Conservation (phyloP, 2,888 invertebrate species). For the Pogonocherus hispidulus region DNA sequence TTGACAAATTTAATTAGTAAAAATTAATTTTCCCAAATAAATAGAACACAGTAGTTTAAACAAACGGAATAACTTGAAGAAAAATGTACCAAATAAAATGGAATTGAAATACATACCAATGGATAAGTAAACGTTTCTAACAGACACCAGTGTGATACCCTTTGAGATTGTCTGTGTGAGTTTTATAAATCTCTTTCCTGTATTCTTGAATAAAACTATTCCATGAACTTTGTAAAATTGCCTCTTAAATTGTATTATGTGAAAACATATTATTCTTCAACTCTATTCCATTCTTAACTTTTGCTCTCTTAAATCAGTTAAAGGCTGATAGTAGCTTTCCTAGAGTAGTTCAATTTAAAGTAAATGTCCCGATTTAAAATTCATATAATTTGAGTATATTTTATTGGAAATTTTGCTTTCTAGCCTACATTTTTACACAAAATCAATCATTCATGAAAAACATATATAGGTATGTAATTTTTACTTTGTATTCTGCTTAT, state of each 20-base stretch:
- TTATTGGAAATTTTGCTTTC: no score
- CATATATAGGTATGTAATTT: no score
- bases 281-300: constrained; percentile 19
- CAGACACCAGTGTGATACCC: neutral
- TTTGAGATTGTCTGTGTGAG: constrained; percentile 1
- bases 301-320: constrained; percentile 16
- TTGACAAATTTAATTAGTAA: no score
- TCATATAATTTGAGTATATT: neutral
- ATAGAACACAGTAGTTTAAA: no score
- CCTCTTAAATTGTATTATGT: constrained; percentile 25
- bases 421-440: no score
- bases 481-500: no score
- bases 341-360: neutral
- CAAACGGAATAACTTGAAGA: no score
- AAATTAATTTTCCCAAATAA: no score
- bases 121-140: neutral
- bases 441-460: no score
- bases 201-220: constrained; percentile 23
- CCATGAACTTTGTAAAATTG: constrained; percentile 28
- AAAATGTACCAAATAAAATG: no score
- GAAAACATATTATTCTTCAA: constrained; percentile 19
- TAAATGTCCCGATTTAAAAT: neutral
- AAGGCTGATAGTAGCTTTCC: constrained; percentile 10
- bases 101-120: neutral
- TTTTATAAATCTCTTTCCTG: constrained; percentile 19